phyloP scores from a whole-genome alignment of 2,113 vertebrate species.

The Mustela nigripes region DNA sequence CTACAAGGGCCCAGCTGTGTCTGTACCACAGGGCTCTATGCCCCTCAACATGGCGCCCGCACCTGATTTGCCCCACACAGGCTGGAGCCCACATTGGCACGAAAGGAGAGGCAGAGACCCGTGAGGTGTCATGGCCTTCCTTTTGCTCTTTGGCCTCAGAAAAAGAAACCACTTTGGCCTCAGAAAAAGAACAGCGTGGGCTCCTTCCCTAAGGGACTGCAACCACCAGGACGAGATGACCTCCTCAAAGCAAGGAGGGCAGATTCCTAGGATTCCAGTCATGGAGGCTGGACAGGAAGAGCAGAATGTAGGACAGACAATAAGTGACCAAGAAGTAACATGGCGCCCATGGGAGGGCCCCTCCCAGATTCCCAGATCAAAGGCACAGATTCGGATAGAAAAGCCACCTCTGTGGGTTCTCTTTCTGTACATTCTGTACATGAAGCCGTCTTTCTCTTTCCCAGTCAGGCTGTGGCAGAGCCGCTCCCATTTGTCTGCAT shows the following conservation, averaged over 20 bases:
- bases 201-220: conserved; percentile 43
- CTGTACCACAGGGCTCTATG: fast-evolving
- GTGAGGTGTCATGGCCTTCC: too few relatives aligned
- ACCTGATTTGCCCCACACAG: neutral
- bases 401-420: neutral
- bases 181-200: conserved; percentile 6
- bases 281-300: neutral
- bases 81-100: fast-evolving
- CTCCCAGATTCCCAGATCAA: conserved; percentile 23
- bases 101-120: neutral
- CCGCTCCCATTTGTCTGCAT: neutral
- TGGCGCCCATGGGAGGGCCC: neutral
- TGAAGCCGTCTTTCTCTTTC: neutral
- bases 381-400: neutral
- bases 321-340: conserved; percentile 25
- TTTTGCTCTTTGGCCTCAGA: conserved; percentile 11
- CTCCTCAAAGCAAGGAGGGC: conserved; percentile 47
- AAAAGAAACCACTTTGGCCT: conserved; percentile 49
- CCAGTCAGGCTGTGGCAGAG: neutral
- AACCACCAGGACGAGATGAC: conserved; percentile 30
- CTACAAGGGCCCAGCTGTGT: fast-evolving
- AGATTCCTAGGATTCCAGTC: conserved; percentile 72
- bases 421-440: neutral
- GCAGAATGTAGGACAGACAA: neutral
- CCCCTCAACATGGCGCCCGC: fast-evolving